A percentile compares a stretch with the other conserved stretches of the same genome.
phyloP scores from a whole-genome alignment of 2,113 vertebrate genomes.

The Sorex fumeus region DNA sequence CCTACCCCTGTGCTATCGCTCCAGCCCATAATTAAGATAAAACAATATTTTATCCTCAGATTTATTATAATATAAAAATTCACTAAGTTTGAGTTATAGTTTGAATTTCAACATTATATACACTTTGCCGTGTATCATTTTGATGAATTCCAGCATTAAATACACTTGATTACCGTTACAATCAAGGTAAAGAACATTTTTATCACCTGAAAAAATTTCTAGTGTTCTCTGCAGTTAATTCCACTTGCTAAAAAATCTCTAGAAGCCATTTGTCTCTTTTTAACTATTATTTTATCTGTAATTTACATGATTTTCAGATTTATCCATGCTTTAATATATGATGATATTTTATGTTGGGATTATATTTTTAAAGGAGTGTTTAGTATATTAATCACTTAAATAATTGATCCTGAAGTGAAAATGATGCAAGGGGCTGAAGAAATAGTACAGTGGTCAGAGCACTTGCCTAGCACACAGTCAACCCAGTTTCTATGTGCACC shows the following conservation, averaged over 20 bases:
- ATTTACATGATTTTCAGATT: slow-evolving; percentile 26
- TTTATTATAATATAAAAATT: neutral
- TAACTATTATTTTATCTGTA: neutral
- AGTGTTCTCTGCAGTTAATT: neutral
- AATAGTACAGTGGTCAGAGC: neutral
- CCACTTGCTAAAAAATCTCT: neutral
- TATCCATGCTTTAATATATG: neutral
- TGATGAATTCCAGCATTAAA: neutral
- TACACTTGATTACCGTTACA: neutral
- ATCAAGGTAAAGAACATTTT: neutral
- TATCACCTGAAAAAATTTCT: neutral
- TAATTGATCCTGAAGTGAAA: neutral
- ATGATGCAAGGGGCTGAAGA: neutral
- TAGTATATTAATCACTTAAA: neutral
- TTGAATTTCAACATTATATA: too few relatives aligned
- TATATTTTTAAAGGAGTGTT: slow-evolving; percentile 13
- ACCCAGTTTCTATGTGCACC: too few relatives aligned
- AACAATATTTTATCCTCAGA: neutral
- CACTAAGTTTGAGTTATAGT: too few relatives aligned
- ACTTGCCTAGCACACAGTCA: too few relatives aligned
- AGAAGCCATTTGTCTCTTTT: neutral
- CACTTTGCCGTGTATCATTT: neutral
- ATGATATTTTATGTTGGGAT: slow-evolving; percentile 20
- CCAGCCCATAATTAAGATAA: neutral
- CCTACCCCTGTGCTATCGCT: too few relatives aligned